Evolutionary conservation across 2,113 vertebrate species (phyloP).

Genomic region (Noturus placidus): DNA sequence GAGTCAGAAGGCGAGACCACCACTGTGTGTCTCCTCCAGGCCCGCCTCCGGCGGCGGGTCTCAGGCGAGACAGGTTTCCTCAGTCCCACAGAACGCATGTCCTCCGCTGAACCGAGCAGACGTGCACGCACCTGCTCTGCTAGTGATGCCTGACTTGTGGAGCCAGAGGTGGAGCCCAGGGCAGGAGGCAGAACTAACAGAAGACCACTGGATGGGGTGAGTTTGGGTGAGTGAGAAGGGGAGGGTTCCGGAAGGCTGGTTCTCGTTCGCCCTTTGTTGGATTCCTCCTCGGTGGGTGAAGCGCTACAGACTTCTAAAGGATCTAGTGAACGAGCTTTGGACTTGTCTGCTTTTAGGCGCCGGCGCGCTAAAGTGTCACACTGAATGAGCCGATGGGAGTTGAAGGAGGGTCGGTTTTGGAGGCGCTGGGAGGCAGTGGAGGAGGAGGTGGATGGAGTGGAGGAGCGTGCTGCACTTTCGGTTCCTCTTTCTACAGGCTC

Average conservation of each 20-base stretch:
- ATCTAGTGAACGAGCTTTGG: constrained; percentile 67
- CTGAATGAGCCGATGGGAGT: constrained; percentile 89
- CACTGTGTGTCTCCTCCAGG: constrained; percentile 91
- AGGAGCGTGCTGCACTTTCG: constrained; percentile 65
- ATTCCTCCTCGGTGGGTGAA: constrained; percentile 22
- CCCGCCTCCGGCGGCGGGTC: constrained; percentile 83
- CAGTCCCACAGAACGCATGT: constrained; percentile 79
- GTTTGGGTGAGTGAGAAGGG: constrained; percentile 53
- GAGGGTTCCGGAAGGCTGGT: constrained; percentile 50
- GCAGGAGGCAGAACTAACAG: constrained; percentile 35
- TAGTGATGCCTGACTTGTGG: constrained; percentile 62
- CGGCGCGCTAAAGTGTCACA: constrained; percentile 88
- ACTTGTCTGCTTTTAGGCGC: constrained; percentile 76
- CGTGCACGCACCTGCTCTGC: constrained; percentile 82
- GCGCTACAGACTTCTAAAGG: constrained; percentile 52
- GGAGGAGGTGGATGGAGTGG: constrained; percentile 72
- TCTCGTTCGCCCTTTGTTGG: constrained; percentile 29
- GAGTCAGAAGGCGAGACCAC: constrained; percentile 75
- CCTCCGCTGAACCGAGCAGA: constrained; percentile 80
- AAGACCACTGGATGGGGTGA: constrained; percentile 67
- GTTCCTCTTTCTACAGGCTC: constrained; percentile 55
- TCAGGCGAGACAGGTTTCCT: constrained; percentile 85
- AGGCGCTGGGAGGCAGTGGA: constrained; percentile 66
- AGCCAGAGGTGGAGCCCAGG: constrained; percentile 63
- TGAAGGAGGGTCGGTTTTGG: constrained; percentile 80